phyloP scores from a whole-genome alignment of 2,113 vertebrate species.

The Megaceryle maxima region DNA sequence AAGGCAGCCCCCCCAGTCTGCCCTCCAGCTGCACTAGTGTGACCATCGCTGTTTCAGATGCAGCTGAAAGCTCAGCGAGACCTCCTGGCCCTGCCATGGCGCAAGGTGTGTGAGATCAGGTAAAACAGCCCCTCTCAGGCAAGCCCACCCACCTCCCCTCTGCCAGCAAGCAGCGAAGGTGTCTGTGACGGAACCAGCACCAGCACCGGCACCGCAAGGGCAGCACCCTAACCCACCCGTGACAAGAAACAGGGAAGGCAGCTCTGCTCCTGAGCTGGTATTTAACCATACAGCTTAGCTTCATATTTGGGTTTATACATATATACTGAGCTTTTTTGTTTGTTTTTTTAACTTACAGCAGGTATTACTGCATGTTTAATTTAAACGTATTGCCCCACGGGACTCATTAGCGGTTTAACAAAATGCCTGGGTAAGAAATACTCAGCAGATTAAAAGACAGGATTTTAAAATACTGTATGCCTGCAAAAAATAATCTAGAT shows the following conservation, averaged over 20 bases:
- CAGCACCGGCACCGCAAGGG: too few relatives aligned
- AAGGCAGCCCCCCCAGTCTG: neutral
- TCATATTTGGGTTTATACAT: rapidly evolving
- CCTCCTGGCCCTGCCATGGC: neutral
- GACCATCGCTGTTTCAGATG: neutral
- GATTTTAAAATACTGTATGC: neutral
- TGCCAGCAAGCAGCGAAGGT: rapidly evolving
- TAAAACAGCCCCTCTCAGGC: rapidly evolving
- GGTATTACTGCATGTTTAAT: neutral
- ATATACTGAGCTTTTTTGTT: too few relatives aligned
- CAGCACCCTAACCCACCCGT: neutral
- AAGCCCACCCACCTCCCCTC: neutral
- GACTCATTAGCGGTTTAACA: slow-evolving; percentile 35
- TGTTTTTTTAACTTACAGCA: neutral
- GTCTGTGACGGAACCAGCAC: neutral
- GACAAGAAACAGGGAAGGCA: neutral
- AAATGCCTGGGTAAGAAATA: neutral
- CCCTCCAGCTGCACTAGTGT: rapidly evolving
- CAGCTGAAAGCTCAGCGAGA: neutral
- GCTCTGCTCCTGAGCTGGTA: rapidly evolving
- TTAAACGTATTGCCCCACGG: neutral
- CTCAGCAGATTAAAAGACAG: neutral
- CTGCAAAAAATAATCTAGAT: neutral
- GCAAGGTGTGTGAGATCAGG: neutral
- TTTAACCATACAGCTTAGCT: neutral